Base-by-base conservation (phyloP, 2,888 invertebrate genomes). In the Xanthorhoe spadicearia region DNA sequence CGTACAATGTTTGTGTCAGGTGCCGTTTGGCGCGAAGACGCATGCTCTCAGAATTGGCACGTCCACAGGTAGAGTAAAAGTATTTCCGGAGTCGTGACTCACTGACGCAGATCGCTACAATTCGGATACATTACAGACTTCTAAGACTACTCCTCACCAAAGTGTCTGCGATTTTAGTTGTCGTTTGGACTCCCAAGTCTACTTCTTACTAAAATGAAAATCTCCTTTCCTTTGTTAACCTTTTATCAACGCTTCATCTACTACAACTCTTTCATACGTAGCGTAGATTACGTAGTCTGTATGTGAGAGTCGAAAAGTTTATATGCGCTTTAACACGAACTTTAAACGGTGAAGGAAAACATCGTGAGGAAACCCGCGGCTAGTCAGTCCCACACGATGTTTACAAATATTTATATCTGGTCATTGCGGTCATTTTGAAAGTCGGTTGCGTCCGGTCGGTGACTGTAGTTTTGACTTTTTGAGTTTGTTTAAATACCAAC, bases 41-140 rank as follows among this genome's bases (percentile, higher is more conserved):
- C 74, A 73, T 70, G 63, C 64, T 69, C 61, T 70, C 51, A 51
- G 53, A 76, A 70, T 81, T 79, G 80, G 77, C 81, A 78, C 74
- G 72, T 60, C 66, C 56, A 62, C 52, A 56, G 50, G 58, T 61
- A 63, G 59, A 53, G 64, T 64, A 61, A 49, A 61, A 61, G 50
- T 80, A 79, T 81, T 81, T 79, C 66, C 69, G 74, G 65, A 61
- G 62, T 66, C 56, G 63, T 81, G 80, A 82, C 69, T 84, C 80
- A 82, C 73, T 77, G 73, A 74, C 80, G 80, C 80, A 80, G 77
- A 76, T 76, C 61, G 61, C 28, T 65, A 53, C 53, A 56, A 59
- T 57, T 66, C 60, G 46, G 15, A 18, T 59, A 54, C 15, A 43
- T 66, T 62, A 59, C 55, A 32, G 23, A 48, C 15, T 48, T 18